These are phyloP conservation scores for Drosophila busckii DNA, from an alignment of 1,140 invertebrate species.

Conservation along the genomic window DNA sequence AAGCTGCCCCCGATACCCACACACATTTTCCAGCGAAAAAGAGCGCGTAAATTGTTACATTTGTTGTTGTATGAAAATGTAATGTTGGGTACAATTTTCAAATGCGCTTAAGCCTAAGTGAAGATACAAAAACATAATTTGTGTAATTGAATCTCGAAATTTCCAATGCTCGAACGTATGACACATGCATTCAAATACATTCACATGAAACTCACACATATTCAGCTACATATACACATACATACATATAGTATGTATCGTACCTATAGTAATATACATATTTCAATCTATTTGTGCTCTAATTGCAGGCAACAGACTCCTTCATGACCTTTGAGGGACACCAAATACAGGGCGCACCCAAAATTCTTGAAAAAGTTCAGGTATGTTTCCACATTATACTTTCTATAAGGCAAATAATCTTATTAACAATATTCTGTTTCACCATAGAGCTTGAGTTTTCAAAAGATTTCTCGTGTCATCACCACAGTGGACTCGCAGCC, in stretches of 20 bases:
- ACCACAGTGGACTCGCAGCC: constrained; percentile 97
- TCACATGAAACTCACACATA: no score
- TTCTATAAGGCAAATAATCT: not conserved
- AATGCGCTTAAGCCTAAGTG: not conserved
- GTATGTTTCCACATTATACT: constrained; percentile 81
- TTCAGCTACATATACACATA: constrained; percentile 3
- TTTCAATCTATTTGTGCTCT: constrained; percentile 24
- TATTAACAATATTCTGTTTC: not conserved
- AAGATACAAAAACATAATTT: not conserved
- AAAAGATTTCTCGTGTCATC: constrained; percentile 94
- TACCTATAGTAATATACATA: not conserved
- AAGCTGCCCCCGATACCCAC: constrained; percentile 28
- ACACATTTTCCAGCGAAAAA: constrained; percentile 34
- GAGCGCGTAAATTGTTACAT: constrained; percentile 42
- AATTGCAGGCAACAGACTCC: constrained; percentile 89
- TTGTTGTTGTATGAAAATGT: not conserved
- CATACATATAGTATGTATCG: not conserved
- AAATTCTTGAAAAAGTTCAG: constrained; percentile 96
- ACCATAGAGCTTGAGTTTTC: constrained; percentile 89
- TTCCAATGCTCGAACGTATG: constrained; percentile 18
- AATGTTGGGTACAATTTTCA: no score
- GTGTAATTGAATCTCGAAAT: constrained; percentile 26
- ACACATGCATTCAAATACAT: constrained; percentile 12
- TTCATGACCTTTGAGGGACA: constrained; percentile 97
- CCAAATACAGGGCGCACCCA: constrained; percentile 92